These are phyloP conservation scores for Daboia siamensis DNA, from an alignment of 2,113 vertebrate species.

Conservation along the genomic window DNA sequence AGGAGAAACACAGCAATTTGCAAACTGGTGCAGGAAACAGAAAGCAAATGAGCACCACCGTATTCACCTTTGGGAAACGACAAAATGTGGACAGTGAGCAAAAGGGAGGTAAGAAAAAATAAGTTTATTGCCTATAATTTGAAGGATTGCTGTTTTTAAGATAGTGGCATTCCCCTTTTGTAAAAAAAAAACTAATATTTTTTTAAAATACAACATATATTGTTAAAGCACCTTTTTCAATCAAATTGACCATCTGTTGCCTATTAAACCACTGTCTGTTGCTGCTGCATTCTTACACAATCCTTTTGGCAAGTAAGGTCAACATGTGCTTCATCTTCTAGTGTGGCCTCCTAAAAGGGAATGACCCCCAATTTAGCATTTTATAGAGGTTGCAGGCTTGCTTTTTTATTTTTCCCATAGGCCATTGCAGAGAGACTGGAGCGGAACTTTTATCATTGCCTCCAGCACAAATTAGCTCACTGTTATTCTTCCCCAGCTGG, in stretches of 20 bases:
- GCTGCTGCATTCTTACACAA: constrained; percentile 63
- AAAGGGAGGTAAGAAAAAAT: constrained; percentile 39
- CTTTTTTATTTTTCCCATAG: constrained; percentile 17
- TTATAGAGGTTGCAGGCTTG: constrained; percentile 34
- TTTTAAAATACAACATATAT: constrained; percentile 61
- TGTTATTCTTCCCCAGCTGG: not conserved
- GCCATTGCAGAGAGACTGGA: not conserved
- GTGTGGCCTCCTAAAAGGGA: constrained; percentile 51
- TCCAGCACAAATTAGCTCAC: constrained; percentile 24
- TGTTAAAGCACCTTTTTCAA: constrained; percentile 64
- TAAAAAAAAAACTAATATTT: constrained; percentile 55
- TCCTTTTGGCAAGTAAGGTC: constrained; percentile 45
- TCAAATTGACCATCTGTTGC: constrained; percentile 67
- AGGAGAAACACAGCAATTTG: constrained; percentile 45
- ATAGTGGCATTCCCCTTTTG: constrained; percentile 52
- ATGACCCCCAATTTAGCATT: not conserved
- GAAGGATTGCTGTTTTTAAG: constrained; percentile 46
- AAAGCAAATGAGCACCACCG: not conserved
- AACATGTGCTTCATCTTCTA: constrained; percentile 66
- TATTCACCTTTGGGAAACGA: not conserved
- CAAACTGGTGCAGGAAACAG: not conserved
- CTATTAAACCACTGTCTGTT: constrained; percentile 67
- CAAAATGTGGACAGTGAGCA: not conserved
- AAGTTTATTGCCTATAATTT: constrained; percentile 1
- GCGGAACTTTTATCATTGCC: not conserved